A percentile compares a stretch with the other conserved stretches of the same genome.
These are phyloP conservation scores for Vulpes vulpes DNA, from an alignment of 2,113 vertebrate species.

Conservation along the genomic window DNA sequence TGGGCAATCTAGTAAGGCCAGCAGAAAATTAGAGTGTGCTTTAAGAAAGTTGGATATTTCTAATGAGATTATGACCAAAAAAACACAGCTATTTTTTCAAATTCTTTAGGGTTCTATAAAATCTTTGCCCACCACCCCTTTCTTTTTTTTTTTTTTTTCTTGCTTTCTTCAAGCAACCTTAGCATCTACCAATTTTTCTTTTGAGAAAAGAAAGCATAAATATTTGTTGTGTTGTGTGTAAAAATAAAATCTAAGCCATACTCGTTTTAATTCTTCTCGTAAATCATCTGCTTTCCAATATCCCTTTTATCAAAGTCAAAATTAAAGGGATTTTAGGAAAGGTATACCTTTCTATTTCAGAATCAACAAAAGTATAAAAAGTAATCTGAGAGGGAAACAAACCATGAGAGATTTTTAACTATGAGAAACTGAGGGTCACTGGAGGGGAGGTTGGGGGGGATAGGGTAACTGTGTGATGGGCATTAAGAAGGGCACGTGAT, in stretches of 20 bases:
- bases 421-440: too few species aligned
- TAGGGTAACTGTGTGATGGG: too few species aligned
- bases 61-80: neutral
- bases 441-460: too few species aligned
- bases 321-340: conserved; percentile 43
- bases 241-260: neutral
- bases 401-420: too few species aligned
- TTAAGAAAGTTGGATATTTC: conserved; percentile 2
- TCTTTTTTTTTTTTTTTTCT: neutral
- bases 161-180: neutral
- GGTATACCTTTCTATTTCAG: neutral
- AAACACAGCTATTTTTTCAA: neutral
- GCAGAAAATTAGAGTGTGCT: neutral
- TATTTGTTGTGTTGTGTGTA: neutral
- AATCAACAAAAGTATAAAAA: neutral
- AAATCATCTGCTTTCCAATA: neutral
- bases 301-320: neutral
- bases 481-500: too few species aligned
- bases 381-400: too few species aligned
- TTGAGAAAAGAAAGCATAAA: neutral
- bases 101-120: neutral
- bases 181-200: conserved; percentile 1
- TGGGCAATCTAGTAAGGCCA: neutral
- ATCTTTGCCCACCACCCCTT: neutral
- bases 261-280: neutral